Conservation (phyloP, 2,113 vertebrate species). For the Pachypanchax playfairii region DNA sequence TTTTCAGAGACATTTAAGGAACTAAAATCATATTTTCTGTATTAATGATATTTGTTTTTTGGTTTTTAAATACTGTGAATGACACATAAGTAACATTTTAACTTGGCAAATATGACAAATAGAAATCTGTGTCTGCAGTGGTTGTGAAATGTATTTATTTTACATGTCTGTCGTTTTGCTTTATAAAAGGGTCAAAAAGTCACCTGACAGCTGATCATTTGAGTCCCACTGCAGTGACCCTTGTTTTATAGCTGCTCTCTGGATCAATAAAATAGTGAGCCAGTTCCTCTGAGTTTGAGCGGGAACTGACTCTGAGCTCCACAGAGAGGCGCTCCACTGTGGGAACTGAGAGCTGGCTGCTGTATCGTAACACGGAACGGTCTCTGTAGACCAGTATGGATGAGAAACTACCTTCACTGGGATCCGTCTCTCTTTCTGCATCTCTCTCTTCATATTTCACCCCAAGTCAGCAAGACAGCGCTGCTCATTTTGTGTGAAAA, state of each 20-base stretch:
- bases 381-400: slow-evolving; percentile 69
- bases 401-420: slow-evolving; percentile 77
- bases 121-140: too few relatives aligned
- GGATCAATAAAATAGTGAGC: slow-evolving; percentile 14
- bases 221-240: background rate
- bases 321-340: slow-evolving; percentile 63
- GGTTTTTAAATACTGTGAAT: too few relatives aligned
- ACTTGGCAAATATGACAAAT: too few relatives aligned
- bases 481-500: slow-evolving; percentile 74
- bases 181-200: background rate
- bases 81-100: too few relatives aligned
- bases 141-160: too few relatives aligned
- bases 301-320: slow-evolving; percentile 19
- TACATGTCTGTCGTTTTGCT: too few relatives aligned
- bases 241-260: slow-evolving; percentile 1
- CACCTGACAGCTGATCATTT: background rate
- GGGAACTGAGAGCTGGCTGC: slow-evolving; percentile 65
- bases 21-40: too few relatives aligned
- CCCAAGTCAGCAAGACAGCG: slow-evolving; percentile 30
- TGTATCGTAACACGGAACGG: slow-evolving; percentile 40
- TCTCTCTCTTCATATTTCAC: slow-evolving; percentile 39
- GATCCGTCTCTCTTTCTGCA: slow-evolving; percentile 32
- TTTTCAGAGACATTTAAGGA: too few relatives aligned
- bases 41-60: too few relatives aligned
- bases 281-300: slow-evolving; percentile 34